phyloP scores from a whole-genome alignment of 2,888 invertebrate species.

The Notodromas monacha region DNA sequence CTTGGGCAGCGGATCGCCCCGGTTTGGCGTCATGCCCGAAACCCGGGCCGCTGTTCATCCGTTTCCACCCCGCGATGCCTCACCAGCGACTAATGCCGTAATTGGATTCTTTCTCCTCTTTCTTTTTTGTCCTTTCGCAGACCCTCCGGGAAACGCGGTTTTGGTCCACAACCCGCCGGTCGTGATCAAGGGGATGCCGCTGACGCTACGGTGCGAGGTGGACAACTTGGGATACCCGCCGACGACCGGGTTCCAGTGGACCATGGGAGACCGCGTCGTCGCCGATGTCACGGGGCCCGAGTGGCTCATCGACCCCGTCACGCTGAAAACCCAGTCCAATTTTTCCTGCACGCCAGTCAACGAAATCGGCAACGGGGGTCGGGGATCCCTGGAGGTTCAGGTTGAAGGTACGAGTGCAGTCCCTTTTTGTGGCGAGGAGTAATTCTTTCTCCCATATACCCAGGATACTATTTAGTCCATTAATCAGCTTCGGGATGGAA shows the following conservation, averaged over 20 bases:
- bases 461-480: background rate
- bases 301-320: constrained; percentile 48
- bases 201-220: constrained; percentile 51
- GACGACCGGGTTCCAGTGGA: constrained; percentile 31
- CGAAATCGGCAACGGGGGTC: constrained; percentile 41
- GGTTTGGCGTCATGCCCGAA: too few species aligned
- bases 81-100: too few species aligned
- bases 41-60: background rate
- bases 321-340: constrained; percentile 50
- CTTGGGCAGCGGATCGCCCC: background rate
- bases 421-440: too few species aligned
- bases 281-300: constrained; percentile 37
- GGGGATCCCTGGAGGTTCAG: constrained; percentile 31
- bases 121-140: constrained; percentile 16
- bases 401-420: constrained; percentile 32
- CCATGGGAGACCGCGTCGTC: constrained; percentile 36
- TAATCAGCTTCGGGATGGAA: too few species aligned
- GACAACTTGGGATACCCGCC: constrained; percentile 45
- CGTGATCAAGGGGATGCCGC: constrained; percentile 45
- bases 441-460: background rate
- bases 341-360: constrained; percentile 62
- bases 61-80: too few species aligned
- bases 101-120: background rate
- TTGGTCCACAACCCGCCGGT: constrained; percentile 35
- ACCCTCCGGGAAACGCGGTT: constrained; percentile 52